Base-by-base conservation (phyloP, 2,888 invertebrate species). In the Apoderus coryli region DNA sequence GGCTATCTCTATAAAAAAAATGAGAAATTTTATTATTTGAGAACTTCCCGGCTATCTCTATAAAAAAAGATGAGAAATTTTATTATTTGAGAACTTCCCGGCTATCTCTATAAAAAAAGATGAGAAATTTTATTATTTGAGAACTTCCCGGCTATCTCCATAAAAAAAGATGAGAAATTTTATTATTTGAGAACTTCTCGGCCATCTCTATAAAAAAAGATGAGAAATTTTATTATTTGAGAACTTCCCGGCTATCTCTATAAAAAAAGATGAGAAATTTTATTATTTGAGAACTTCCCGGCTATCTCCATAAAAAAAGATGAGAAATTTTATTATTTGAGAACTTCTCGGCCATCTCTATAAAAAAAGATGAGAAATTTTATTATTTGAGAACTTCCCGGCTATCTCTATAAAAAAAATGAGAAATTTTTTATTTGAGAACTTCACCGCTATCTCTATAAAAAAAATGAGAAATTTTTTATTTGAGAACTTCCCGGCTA, bases 381-480 rank as follows among this genome's bases (percentile, higher is more conserved):
- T 19, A 6, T 19, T 6, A 19, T 46, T 69, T 69, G 25, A 65
- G 44, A 37, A 56, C 52, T 51, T 73, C 74, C 33, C 61, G 60
- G 34, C 54, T 66, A 59, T 80, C 76, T 50, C 78, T 78, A 44
- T 24, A 49, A 45, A 32, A 22, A 26, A 35, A 31, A 27, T 35
- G n/a, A n/a, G 25, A 25, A n/a, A 19, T 19, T 19, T 7, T 19
- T n/a, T 6, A 19, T 46, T 69, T 69, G 25, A 65, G 44, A 37
- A 56, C 52, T 51, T 73, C 74, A 33, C 61, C 60, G 34, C 54
- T 66, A 59, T 80, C 76, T 50, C 78, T 78, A 44, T 24, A 49
- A 45, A 32, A 22, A 26, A 35, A 31, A 27, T 35, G n/a, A n/a
- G 25, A 25, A n/a, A 19, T 19, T 19, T 7, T 19, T n/a, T 6